Base-by-base conservation (phyloP, 2,888 invertebrate genomes). In the Hipparchia sbordonii region DNA sequence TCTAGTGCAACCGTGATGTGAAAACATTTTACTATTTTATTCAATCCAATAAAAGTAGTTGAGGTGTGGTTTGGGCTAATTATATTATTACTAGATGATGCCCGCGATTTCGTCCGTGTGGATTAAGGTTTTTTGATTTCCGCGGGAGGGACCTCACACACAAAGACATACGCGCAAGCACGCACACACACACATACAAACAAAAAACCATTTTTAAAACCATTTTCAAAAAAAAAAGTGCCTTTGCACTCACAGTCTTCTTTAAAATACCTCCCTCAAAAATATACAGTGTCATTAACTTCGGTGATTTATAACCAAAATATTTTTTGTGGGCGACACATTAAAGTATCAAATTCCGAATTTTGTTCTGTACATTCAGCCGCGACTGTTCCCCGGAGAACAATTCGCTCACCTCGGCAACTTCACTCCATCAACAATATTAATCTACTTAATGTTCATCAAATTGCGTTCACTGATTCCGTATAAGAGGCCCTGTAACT, bases 381-480 rank as follows among this genome's bases (percentile, higher is more conserved):
- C 66, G 23, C 57, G 13, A 59, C 72, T n/a, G 52, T 59, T 79
- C 80, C 79, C 80, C 54, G 23, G 75, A 73, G 82, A 72, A 72
- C 78, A 70, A 82, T 83, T 80, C 80, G 75, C 82, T 81, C 79
- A 68, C 75, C 73, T 74, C 73, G 70, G 75, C 78, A 77, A 78
- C 78, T 71, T 70, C 78, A 82, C 78, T 78, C 81, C 80, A 83
- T 82, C 82, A 82, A 76, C 78, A 71, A 76, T 81, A 82, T 83
- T 84, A 84, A 83, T 84, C 81, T 79, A 67, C 72, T 73, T 82
- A 82, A 84, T 81, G 81, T 81, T 73, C 77, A 65, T 74, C 74
- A 79, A 82, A 84, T 83, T 82, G 79, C 80, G 76, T 77, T 72
- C 75, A 71, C 72, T 74, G 71, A 75, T 73, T 69, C 75, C 65